Base-by-base conservation (phyloP, 2,113 vertebrate species). In the Tragelaphus imberbis region DNA sequence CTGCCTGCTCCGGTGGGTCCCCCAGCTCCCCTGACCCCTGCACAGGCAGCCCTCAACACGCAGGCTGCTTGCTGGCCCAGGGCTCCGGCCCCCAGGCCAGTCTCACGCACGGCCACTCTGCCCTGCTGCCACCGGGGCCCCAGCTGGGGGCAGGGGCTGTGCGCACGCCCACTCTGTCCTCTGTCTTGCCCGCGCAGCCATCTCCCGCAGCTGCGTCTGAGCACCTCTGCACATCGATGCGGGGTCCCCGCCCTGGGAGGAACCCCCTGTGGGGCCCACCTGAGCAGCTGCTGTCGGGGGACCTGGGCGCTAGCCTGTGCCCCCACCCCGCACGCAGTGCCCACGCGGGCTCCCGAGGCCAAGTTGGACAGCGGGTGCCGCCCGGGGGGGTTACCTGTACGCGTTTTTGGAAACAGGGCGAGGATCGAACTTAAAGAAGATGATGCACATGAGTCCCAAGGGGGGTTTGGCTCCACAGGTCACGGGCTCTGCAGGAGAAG, bases 391-490 rank as follows among this genome's bases (percentile, higher is more conserved):
- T 99, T 99, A 99, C 99, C 99, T 99, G 99, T 99, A 99, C 1
- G 99, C 99, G 99, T 99, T 99, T 99, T 99, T 99, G 98, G 99
- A 99, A 96, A 98, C 99, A 88, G 99, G 99, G 28, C 99, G 99
- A 68, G 99, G 99, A 98, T 99, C 99, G 85, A 99, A 99, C 99
- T 99, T 99, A 98, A 99, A 99, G 97, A 99, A 99, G 98, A 99
- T 99, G 98, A 99, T 99, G 98, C 99, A 99, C 99, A 99, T 99
- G 99, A 98, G 99, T 87, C 96, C 55, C 61, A 27, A 44, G 97
- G 84, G 81, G 96, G 97, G 87, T 77, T 98, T 94, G 97, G 96
- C 94, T 97, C 94, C 93, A 97, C 81, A 1, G 30, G 94, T 99
- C 97, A 99, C 68, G 58, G 30, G 93, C 97, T 97, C 99, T 99